Base-by-base conservation (phyloP, 2,113 vertebrate species). In the Lynx canadensis region DNA sequence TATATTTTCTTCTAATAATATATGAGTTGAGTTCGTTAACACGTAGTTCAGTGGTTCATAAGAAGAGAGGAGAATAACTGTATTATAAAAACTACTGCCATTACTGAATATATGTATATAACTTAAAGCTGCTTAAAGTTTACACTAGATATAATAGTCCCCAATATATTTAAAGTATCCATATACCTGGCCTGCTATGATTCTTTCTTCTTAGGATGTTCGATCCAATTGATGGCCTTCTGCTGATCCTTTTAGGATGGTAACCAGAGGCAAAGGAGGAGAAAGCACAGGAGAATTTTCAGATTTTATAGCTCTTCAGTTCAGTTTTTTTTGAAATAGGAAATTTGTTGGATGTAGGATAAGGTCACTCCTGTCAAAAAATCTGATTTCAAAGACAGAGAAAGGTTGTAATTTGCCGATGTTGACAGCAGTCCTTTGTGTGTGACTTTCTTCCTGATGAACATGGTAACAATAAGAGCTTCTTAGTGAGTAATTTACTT, bases 331-430 rank as follows among this genome's bases (percentile, higher is more conserved):
- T 79, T 18, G 31, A 71, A 84, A 91, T 93, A 78, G 68, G 91
- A 92, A 76, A 89, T 86, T 66, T 41, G 38, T 45, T 92, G 38
- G 69, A 92, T 95, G 95, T 89, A 92, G 45, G 29, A 92, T 85
- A 95, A 97, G 83, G 93, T 97, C 68, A 94, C 60, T 68, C 97
- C 31, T 96, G 29, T 89, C 29, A 92, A 89, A 38, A 25, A 92
- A 89, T 83, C 97, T 95, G 14, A 92, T 86, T 96, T 95, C 33
- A 90, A 97, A 97, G 90, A 92, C 94, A 97, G 97, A 88, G 88
- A 95, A 91, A 97, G 83, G 12, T 85, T 97, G 65, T 95, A 74
- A 52, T 95, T 94, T 92, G n/a, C 27, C 57, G 12, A 71, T 69
- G 33, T 94, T 86, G 87, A 97, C 63, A 97, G 55, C 89, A 83